These are phyloP conservation scores for Trachemys scripta DNA, from an alignment of 2,113 vertebrate genomes.

Conservation along the genomic window DNA sequence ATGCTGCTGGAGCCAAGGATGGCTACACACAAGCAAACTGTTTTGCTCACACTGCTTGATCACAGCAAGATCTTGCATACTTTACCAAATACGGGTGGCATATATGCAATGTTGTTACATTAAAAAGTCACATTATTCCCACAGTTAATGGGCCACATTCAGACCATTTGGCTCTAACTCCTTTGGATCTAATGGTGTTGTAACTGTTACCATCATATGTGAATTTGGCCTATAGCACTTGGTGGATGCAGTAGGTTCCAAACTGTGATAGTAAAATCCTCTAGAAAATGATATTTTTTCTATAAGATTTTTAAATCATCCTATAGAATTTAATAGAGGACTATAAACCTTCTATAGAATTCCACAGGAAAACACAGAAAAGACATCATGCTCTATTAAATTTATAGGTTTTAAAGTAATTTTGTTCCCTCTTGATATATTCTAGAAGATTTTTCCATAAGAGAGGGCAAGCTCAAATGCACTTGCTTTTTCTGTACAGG, in stretches of 20 bases:
- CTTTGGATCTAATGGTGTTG: not conserved
- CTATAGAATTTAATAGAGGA: not conserved
- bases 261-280: not conserved
- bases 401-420: not conserved
- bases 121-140: not conserved
- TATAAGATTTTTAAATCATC: not conserved
- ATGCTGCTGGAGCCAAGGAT: not conserved
- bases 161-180: not conserved
- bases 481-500: not conserved
- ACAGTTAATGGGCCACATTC: rapidly evolving
- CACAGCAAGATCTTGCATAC: not conserved
- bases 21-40: not conserved
- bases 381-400: not conserved
- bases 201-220: not conserved
- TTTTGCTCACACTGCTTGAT: not conserved
- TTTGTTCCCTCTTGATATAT: not conserved
- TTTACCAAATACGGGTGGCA: not conserved
- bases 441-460: not conserved
- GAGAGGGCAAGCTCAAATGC: not conserved
- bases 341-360: not conserved
- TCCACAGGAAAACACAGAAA: not conserved
- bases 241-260: not conserved
- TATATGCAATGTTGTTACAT: not conserved
- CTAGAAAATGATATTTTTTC: not conserved
- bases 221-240: not conserved